These are phyloP conservation scores for Calyptommatus sinebrachiatus DNA, from an alignment of 2,113 vertebrate species.

Conservation along the genomic window DNA sequence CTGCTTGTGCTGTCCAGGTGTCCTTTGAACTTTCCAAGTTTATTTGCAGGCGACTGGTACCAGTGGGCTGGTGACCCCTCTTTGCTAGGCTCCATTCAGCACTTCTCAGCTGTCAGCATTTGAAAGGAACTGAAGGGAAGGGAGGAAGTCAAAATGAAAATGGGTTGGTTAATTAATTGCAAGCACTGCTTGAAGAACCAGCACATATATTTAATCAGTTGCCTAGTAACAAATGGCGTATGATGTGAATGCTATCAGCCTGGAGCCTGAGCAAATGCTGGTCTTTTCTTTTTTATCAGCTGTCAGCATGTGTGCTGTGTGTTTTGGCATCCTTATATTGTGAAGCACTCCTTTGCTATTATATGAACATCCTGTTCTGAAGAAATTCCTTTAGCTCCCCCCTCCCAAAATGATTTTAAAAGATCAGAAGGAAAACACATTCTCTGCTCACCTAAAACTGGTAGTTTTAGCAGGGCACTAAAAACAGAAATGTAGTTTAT, in stretches of 20 bases:
- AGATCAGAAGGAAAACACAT: conserved; percentile 45
- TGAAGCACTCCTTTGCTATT: conserved; percentile 42
- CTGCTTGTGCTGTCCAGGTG: conserved; percentile 24
- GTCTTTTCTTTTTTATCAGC: conserved; percentile 64
- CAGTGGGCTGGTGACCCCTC: conserved; percentile 4
- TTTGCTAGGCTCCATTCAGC: conserved; percentile 16
- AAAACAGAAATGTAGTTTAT: conserved; percentile 54
- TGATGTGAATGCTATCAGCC: conserved; percentile 75
- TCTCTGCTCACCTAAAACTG: conserved; percentile 52
- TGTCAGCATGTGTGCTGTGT: conserved; percentile 28
- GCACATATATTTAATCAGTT: conserved; percentile 83
- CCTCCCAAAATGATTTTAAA: neutral
- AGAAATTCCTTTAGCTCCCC: conserved; percentile 25
- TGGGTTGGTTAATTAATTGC: conserved; percentile 80
- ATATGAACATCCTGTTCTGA: conserved; percentile 30
- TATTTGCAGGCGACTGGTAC: conserved; percentile 9
- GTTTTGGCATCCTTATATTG: conserved; percentile 38
- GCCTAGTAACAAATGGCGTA: conserved; percentile 78
- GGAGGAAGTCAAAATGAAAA: conserved; percentile 75
- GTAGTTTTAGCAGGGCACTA: conserved; percentile 59
- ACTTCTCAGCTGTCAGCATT: conserved; percentile 54
- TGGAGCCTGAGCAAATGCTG: conserved; percentile 55
- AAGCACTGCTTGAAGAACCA: conserved; percentile 75
- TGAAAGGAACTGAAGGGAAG: conserved; percentile 50
- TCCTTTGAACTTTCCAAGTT: conserved; percentile 15